Evolutionary conservation across 1,140 invertebrate species (phyloP).

Genomic region (Holcopasites calliopsidis): DNA sequence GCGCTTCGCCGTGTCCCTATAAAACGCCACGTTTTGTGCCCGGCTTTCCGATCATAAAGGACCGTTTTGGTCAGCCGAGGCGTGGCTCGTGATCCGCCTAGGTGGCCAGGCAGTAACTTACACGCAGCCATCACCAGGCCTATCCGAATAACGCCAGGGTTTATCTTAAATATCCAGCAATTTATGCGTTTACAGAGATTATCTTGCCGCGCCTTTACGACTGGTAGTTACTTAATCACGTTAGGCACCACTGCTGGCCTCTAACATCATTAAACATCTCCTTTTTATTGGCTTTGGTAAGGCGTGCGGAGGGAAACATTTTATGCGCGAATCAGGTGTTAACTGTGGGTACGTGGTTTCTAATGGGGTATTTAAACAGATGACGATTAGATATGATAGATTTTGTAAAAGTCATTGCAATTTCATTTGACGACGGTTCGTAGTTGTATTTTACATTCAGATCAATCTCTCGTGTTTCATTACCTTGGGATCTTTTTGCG

Average conservation of each 20-base stretch:
- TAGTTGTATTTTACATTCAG: not conserved
- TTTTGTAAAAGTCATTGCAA: too few species aligned
- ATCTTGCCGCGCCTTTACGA: slow-evolving; percentile 66
- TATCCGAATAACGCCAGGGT: slow-evolving; percentile 64
- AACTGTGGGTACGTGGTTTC: too few species aligned
- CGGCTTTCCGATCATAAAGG: slow-evolving; percentile 46
- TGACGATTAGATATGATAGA: too few species aligned
- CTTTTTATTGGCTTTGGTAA: slow-evolving; percentile 4
- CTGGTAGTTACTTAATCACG: slow-evolving; percentile 73
- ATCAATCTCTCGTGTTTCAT: slow-evolving; percentile 18
- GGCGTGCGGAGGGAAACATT: too few species aligned
- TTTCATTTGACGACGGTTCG: not conserved
- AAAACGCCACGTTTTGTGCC: slow-evolving; percentile 59
- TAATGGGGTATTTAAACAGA: too few species aligned
- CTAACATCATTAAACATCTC: not conserved
- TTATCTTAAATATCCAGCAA: slow-evolving; percentile 72
- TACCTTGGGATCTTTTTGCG: slow-evolving; percentile 20
- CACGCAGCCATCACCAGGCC: slow-evolving; percentile 65
- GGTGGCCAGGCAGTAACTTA: slow-evolving; percentile 72
- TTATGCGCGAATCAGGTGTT: not conserved
- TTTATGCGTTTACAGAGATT: slow-evolving; percentile 74
- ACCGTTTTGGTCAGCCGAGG: slow-evolving; percentile 56
- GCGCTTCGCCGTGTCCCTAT: slow-evolving; percentile 44
- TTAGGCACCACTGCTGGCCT: slow-evolving; percentile 50
- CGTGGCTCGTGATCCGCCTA: slow-evolving; percentile 61